Percentiles rank a stretch among this genome's conserved stretches.
Evolutionary conservation across 2,888 invertebrate genomes (phyloP).

Genomic region (Apantesis nais): DNA sequence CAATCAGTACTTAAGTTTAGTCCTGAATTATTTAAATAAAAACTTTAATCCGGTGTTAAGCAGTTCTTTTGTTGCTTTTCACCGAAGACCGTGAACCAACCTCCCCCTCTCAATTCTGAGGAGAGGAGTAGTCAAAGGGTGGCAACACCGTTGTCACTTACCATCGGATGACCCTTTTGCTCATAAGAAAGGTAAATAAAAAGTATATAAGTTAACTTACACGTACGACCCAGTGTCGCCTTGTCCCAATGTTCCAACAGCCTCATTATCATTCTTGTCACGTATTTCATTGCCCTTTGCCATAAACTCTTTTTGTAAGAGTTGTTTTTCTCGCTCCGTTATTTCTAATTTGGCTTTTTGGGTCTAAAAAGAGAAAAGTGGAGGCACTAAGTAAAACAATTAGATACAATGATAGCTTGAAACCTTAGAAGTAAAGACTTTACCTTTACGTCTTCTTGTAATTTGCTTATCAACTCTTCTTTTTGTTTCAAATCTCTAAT

Average conservation of each 20-base stretch:
- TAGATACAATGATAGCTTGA: not conserved
- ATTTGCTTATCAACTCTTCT: slow-evolving; percentile 67
- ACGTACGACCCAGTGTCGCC: slow-evolving; percentile 65
- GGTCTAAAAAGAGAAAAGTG: slow-evolving; percentile 60
- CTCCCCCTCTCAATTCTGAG: not conserved
- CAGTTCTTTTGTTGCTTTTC: too few relatives aligned
- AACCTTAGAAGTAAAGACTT: not conserved
- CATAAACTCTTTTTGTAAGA: slow-evolving; percentile 70
- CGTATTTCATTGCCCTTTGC: slow-evolving; percentile 59
- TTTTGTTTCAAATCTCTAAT: slow-evolving; percentile 72
- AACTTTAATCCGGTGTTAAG: too few relatives aligned
- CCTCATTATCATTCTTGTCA: slow-evolving; percentile 77
- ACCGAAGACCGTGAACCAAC: too few relatives aligned
- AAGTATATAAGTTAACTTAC: slow-evolving; percentile 57
- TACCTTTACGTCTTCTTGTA: slow-evolving; percentile 79
- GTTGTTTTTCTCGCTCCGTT: slow-evolving; percentile 71
- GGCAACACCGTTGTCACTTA: too few relatives aligned
- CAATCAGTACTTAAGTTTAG: not conserved
- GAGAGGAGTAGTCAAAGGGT: too few relatives aligned
- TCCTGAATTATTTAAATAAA: too few relatives aligned
- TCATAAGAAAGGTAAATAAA: not conserved
- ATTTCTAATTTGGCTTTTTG: slow-evolving; percentile 74
- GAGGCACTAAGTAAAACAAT: not conserved
- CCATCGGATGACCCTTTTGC: not conserved
- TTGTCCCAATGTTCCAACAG: slow-evolving; percentile 67